Base-by-base conservation (phyloP, 2,797 vertebrate species). In the Capromys pilorides region DNA sequence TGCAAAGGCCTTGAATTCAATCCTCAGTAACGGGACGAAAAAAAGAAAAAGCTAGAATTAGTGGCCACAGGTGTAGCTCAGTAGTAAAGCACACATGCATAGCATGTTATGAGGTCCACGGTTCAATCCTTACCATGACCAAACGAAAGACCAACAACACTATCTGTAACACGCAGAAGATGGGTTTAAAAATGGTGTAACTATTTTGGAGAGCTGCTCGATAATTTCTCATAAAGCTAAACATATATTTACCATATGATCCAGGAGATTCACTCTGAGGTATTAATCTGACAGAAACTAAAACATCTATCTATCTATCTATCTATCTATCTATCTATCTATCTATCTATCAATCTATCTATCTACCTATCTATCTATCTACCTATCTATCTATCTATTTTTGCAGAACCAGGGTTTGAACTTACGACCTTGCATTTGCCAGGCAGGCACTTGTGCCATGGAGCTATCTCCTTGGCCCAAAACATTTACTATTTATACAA, bases 171-270 rank as follows among this genome's bases (percentile, higher is more conserved):
- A 82, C 5, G 71, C 1, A 84, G 61, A 54, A 90, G 54, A 39
- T 57, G 5, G n/a, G 51, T 51, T 51, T 78, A 62, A 93, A 91
- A 59, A 90, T 33, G 21, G 61, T 66, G 0, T 51, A 77, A 87
- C 85, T 91, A 41, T 75, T 93, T 39, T 77, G 39, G 59, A 93
- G 54, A 77, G 67, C n/a, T 36, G 13, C 51, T 80, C 69, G 81
- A 59, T 19, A 86, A 78, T 91, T 95, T 92, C 78, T 93, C 67
- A 93, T 57, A 36, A 86, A 96, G 51, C 62, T 57, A 86, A 66
- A 88, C 18, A 69, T 64, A 61, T 22, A 85, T 62, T 83, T 73
- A 57, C 12, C 9, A 24, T 19, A 54, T 36, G 61, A 81, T 62
- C 69, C 18, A 62, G 51, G 69, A 94, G 83, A 91, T 95, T 92